Evolutionary conservation across 2,797 vertebrate species (phyloP).

Genomic region (Girardinus metallicus): DNA sequence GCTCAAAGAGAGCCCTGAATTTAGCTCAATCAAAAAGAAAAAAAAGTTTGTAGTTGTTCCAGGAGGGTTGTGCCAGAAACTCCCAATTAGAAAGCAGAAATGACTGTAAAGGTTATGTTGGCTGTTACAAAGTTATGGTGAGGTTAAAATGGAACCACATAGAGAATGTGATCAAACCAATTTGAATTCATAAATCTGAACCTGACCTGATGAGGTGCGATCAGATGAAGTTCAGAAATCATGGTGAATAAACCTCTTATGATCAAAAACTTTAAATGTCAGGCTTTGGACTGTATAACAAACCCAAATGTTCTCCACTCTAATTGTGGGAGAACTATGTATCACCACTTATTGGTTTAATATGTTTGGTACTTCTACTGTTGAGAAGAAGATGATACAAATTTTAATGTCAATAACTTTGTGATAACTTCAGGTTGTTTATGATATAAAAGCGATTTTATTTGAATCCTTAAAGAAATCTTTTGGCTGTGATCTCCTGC

Average conservation of each 20-base stretch:
- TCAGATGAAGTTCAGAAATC: slow-evolving; percentile 38
- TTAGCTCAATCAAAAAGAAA: slow-evolving; percentile 60
- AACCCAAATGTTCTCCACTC: slow-evolving; percentile 1
- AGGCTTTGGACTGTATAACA: neutral
- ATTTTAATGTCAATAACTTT: slow-evolving; percentile 10
- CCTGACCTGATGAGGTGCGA: slow-evolving; percentile 54
- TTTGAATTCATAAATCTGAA: slow-evolving; percentile 29
- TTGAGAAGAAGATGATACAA: slow-evolving; percentile 1
- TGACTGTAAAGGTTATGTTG: slow-evolving; percentile 39
- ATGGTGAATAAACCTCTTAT: neutral
- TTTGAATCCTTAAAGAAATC: slow-evolving; percentile 30
- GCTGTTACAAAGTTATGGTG: slow-evolving; percentile 41
- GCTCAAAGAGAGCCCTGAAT: slow-evolving; percentile 58
- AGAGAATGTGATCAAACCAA: slow-evolving; percentile 46
- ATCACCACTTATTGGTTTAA: slow-evolving; percentile 32
- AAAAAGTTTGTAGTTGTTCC: slow-evolving; percentile 27
- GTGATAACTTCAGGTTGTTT: slow-evolving; percentile 7
- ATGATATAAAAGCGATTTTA: slow-evolving; percentile 20
- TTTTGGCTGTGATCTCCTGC: slow-evolving; percentile 61
- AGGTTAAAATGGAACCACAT: slow-evolving; percentile 49
- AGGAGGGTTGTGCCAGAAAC: slow-evolving; percentile 45
- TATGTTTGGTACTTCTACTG: slow-evolving; percentile 18
- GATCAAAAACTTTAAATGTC: slow-evolving; percentile 22
- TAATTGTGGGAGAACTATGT: slow-evolving; percentile 1
- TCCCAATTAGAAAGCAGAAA: slow-evolving; percentile 62